A percentile compares a stretch with the other conserved stretches of the same genome.
phyloP scores from a whole-genome alignment of 1,140 invertebrate species.

The Muscidifurax raptorellus region DNA sequence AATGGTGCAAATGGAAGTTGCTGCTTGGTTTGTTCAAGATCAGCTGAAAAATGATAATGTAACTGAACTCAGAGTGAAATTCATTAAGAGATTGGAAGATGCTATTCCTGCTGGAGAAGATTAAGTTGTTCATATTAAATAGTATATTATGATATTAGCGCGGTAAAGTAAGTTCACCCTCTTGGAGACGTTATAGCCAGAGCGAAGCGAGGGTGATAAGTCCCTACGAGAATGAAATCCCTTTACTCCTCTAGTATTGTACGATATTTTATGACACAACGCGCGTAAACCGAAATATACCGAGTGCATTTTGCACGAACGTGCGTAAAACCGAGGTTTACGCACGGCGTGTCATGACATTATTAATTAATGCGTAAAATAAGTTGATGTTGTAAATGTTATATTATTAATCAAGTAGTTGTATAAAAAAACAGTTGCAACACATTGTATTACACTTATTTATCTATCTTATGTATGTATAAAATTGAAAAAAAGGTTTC shows the following conservation, averaged over 20 bases:
- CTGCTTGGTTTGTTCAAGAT: conserved; percentile 91
- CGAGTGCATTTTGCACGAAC: too few relatives aligned
- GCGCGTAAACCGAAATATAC: too few relatives aligned
- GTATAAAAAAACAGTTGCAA: conserved; percentile 24
- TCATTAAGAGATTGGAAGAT: conserved; percentile 96
- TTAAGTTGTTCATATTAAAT: conserved; percentile 73
- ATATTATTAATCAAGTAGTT: conserved; percentile 32
- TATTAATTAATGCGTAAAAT: conserved; percentile 1
- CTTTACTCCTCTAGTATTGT: too few relatives aligned
- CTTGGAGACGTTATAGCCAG: too few relatives aligned
- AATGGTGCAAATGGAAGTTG: conserved; percentile 93
- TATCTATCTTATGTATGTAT: conserved; percentile 19
- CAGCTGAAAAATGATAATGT: conserved; percentile 95
- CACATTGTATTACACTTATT: conserved; percentile 15
- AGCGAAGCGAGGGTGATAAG: too few relatives aligned
- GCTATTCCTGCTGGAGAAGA: conserved; percentile 98
- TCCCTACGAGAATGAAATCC: too few relatives aligned
- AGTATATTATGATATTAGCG: too few relatives aligned
- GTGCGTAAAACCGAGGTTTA: too few relatives aligned
- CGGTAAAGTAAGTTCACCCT: too few relatives aligned
- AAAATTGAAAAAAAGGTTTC: conserved; percentile 16
- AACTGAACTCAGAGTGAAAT: conserved; percentile 97
- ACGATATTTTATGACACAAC: too few relatives aligned
- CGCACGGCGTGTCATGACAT: too few relatives aligned
- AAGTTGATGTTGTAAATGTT: conserved; percentile 34